Percentiles rank a stretch among this genome's conserved stretches.
Evolutionary conservation across 2,797 vertebrate species (phyloP).

Genomic region (Gallinago nigripennis): DNA sequence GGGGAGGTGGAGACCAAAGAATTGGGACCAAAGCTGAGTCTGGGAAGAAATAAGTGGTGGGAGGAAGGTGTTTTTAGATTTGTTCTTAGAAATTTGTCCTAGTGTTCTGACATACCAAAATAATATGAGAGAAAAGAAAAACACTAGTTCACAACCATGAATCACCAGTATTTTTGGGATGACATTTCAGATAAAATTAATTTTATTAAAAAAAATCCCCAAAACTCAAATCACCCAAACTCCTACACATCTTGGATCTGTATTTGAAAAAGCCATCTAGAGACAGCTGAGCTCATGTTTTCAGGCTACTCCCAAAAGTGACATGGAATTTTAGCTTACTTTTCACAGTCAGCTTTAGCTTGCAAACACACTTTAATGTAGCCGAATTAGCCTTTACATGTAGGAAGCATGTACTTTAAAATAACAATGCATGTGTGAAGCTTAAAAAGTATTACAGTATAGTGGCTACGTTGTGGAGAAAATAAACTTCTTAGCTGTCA

Average conservation of each 20-base stretch:
- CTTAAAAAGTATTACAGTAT: neutral
- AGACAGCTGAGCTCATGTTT: neutral
- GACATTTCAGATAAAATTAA: neutral
- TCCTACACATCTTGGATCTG: neutral
- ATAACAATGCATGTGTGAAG: neutral
- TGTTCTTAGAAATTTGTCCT: neutral
- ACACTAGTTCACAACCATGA: neutral
- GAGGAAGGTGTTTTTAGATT: neutral
- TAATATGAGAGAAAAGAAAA: neutral
- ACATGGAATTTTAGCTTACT: neutral
- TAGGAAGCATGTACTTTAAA: constrained; percentile 5
- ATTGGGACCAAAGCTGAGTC: neutral
- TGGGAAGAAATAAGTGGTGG: neutral
- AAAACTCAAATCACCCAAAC: neutral
- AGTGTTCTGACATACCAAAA: neutral
- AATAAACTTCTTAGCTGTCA: neutral
- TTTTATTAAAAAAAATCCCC: accelerated
- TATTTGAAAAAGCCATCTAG: neutral
- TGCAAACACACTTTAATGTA: neutral
- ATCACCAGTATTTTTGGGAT: neutral
- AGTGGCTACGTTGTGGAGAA: neutral
- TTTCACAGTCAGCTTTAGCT: neutral
- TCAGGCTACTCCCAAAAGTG: neutral
- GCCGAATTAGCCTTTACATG: neutral
- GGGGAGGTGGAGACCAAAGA: neutral